Conservation (phyloP, 1,140 invertebrate genomes). For the Physella acuta region DNA sequence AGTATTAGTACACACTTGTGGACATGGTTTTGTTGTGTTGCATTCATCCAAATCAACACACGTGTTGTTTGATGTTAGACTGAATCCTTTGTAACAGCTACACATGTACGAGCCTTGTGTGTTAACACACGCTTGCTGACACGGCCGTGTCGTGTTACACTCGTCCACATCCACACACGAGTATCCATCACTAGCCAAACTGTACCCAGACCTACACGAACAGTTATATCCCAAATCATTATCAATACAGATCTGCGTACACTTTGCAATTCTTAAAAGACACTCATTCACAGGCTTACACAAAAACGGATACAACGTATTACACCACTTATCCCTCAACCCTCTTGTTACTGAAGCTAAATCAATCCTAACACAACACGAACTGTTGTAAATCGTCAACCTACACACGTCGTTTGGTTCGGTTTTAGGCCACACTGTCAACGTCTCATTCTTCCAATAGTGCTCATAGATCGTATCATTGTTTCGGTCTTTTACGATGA, state of each 20-base stretch:
- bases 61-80: not conserved
- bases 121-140: constrained; percentile 32
- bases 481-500: not conserved
- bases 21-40: not conserved
- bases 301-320: not conserved
- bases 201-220: constrained; percentile 30
- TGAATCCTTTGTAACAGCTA: not conserved
- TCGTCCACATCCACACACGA: constrained; percentile 33
- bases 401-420: not conserved
- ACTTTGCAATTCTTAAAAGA: too few species aligned
- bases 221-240: too few species aligned
- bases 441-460: not conserved
- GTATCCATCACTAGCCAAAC: not conserved
- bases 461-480: not conserved
- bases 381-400: not conserved
- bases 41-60: constrained; percentile 5
- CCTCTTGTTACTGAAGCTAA: not conserved
- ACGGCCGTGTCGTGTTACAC: constrained; percentile 24
- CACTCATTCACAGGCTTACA: not conserved
- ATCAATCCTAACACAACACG: not conserved
- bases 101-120: constrained; percentile 21
- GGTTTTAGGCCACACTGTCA: not conserved
- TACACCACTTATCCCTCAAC: not conserved
- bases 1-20: not conserved
- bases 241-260: too few species aligned